These are phyloP conservation scores for Pachycephus smyrnensis DNA, from an alignment of 2,888 invertebrate species.

Conservation along the genomic window DNA sequence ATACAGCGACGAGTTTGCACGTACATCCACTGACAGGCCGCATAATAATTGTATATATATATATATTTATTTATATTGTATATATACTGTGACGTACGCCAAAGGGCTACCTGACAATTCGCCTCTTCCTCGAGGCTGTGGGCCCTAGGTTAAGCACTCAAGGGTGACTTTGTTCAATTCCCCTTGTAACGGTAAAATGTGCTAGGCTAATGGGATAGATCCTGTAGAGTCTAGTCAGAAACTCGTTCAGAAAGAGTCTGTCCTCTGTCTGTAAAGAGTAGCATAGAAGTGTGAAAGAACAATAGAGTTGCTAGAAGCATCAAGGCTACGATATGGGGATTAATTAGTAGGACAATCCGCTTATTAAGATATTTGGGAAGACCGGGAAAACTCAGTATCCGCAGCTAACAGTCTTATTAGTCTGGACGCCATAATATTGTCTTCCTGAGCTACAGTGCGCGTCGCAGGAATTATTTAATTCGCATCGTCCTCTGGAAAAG, in stretches of 20 bases:
- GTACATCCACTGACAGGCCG: neutral
- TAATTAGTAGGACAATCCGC: neutral
- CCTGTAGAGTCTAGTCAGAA: neutral
- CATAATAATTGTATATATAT: neutral
- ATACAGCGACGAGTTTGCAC: neutral
- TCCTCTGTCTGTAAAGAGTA: neutral
- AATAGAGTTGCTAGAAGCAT: neutral
- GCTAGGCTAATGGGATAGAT: no score
- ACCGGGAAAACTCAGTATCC: neutral
- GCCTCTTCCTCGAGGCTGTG: neutral
- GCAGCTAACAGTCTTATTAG: neutral
- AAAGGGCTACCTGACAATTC: neutral
- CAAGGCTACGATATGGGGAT: neutral
- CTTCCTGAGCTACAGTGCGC: neutral
- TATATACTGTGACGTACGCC: neutral
- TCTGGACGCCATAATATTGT: neutral
- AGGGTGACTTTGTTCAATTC: neutral
- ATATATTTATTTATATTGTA: no score
- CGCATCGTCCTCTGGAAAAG: no score
- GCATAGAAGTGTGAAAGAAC: neutral
- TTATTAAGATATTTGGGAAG: neutral
- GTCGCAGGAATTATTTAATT: neutral
- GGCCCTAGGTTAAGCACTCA: neutral
- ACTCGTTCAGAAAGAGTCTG: no score
- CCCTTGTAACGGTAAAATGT: neutral